Percentiles rank a stretch among this genome's conserved stretches.
Conservation (phyloP, 23 tunicate genomes). For the Trididemnum miniatum region DNA sequence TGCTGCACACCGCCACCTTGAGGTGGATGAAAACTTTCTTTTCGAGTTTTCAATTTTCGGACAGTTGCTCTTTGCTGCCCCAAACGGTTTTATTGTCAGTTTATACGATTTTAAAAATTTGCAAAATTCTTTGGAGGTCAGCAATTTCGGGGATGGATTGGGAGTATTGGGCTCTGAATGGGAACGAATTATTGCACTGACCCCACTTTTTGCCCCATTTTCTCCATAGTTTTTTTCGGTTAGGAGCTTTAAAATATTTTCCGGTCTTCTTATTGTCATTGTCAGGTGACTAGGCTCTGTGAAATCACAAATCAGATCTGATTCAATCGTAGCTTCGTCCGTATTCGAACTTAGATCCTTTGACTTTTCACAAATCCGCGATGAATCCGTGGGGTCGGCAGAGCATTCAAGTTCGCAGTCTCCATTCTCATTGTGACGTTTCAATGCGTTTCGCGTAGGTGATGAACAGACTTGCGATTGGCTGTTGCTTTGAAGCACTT, state of each 20-base stretch:
- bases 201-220: neutral
- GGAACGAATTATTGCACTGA: neutral
- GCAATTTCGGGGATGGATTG: neutral
- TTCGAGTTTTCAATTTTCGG: neutral
- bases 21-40: neutral
- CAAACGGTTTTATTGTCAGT: neutral
- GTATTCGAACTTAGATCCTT: too few species aligned
- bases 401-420: too few species aligned
- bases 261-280: neutral
- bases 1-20: conserved; percentile 16
- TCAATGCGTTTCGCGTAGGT: too few species aligned
- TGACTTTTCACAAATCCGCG: too few species aligned
- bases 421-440: too few species aligned
- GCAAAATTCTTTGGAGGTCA: neutral
- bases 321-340: too few species aligned
- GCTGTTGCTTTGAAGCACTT: too few species aligned
- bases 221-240: neutral
- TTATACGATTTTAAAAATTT: neutral
- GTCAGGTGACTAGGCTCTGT: neutral
- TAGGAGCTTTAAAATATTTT: conserved; percentile 2
- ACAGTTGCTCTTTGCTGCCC: neutral
- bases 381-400: too few species aligned
- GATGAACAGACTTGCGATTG: too few species aligned
- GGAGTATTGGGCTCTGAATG: neutral
- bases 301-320: neutral